Conservation (phyloP, 2,888 invertebrate genomes). For the Oscheius sp. region DNA sequence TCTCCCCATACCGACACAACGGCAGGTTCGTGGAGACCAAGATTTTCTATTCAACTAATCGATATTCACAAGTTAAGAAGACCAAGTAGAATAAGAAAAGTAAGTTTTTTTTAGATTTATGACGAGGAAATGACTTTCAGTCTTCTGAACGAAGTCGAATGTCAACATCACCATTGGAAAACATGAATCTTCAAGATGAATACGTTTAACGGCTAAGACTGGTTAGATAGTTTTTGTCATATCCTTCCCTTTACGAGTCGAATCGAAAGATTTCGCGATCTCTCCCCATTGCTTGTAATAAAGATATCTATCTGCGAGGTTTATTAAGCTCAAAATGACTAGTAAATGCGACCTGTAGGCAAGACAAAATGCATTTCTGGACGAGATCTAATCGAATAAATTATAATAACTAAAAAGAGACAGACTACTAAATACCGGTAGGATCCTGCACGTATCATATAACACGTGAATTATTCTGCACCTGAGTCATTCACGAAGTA, state of each 20-base stretch:
- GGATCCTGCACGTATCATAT: no score
- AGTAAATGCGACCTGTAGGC: no score
- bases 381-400: no score
- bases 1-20: constrained; percentile 25
- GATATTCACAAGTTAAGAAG: constrained; percentile 38
- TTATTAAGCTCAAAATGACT: neutral
- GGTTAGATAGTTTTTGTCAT: constrained; percentile 20
- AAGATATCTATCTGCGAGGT: neutral
- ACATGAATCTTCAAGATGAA: constrained; percentile 6
- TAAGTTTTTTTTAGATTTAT: neutral
- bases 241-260: constrained; percentile 20
- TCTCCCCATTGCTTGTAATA: neutral
- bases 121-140: constrained; percentile 1
- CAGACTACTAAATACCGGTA: no score
- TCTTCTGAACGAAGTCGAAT: constrained; percentile 18
- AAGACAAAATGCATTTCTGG: no score
- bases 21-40: constrained; percentile 23
- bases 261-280: no score
- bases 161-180: constrained; percentile 16
- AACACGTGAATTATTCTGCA: no score
- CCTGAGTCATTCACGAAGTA: constrained; percentile 5
- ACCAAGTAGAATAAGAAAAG: constrained; percentile 26
- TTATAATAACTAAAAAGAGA: no score
- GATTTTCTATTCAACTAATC: constrained; percentile 40
- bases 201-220: neutral